phyloP scores from a whole-genome alignment of 1,140 invertebrate genomes.

The Hetaerina americana region DNA sequence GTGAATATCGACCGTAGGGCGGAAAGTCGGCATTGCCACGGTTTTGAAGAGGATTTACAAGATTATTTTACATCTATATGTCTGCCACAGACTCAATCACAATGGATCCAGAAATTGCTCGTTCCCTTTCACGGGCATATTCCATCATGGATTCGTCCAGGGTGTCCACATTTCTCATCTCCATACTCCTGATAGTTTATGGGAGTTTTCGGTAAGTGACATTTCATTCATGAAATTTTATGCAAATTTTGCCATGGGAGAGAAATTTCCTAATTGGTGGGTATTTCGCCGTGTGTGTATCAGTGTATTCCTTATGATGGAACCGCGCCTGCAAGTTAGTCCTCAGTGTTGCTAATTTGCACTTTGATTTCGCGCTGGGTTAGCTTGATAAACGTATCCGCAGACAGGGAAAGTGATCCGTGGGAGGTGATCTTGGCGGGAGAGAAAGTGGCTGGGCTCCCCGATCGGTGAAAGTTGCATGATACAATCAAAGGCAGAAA shows the following conservation, averaged over 20 bases:
- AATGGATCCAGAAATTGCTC: not conserved
- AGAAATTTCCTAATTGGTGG: not conserved
- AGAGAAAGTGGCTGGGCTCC: too few species aligned
- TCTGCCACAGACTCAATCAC: not conserved
- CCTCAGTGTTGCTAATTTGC: too few species aligned
- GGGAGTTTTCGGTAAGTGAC: conserved; percentile 59
- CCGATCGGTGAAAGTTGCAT: too few species aligned
- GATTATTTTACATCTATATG: not conserved
- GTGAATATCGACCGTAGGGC: not conserved
- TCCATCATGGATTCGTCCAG: conserved; percentile 93
- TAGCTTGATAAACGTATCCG: too few species aligned
- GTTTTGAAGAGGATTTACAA: not conserved
- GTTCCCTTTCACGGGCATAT: conserved; percentile 54
- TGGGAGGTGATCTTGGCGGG: too few species aligned
- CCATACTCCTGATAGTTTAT: conserved; percentile 93
- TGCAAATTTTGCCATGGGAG: not conserved
- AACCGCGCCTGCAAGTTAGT: too few species aligned
- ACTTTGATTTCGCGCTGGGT: too few species aligned
- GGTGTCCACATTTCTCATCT: conserved; percentile 93
- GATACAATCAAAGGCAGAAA: too few species aligned
- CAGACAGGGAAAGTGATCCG: too few species aligned
- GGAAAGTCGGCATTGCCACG: not conserved
- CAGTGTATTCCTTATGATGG: too few species aligned
- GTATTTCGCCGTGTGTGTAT: too few species aligned
- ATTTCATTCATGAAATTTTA: not conserved